A percentile compares a stretch with the other conserved stretches of the same genome.
Conservation (phyloP, 1,140 invertebrate genomes). For the Dendrolimus kikuchii region DNA sequence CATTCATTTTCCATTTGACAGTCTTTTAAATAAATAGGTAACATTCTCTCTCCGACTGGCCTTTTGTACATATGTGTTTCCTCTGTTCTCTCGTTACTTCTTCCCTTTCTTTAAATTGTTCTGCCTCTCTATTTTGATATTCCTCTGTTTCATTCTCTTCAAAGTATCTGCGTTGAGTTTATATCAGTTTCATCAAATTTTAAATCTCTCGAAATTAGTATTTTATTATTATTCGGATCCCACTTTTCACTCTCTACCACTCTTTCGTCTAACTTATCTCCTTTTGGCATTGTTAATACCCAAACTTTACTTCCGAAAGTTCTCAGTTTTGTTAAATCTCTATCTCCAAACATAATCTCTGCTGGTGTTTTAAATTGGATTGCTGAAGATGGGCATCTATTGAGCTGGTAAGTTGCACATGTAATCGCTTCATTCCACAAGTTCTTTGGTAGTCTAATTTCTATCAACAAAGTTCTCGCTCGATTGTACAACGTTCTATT, state of each 20-base stretch:
- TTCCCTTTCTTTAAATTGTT: no score
- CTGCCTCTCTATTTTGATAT: no score
- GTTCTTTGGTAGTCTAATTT: constrained; percentile 7
- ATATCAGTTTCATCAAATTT: constrained; percentile 3
- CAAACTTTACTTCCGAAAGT: background rate
- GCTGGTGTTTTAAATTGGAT: constrained; percentile 9
- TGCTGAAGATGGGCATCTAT: constrained; percentile 9
- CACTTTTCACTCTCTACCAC: background rate
- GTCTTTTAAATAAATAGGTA: no score
- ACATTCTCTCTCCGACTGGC: no score
- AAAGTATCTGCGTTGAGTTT: no score
- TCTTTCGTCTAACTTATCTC: background rate
- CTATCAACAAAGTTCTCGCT: constrained; percentile 5
- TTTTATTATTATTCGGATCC: background rate
- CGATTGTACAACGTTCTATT: constrained; percentile 5
- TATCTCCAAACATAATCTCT: constrained; percentile 3
- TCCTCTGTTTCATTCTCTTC: no score
- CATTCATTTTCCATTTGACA: no score
- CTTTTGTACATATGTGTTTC: no score
- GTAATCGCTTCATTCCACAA: constrained; percentile 10
- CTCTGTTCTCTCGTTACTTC: no score
- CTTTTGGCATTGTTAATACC: constrained; percentile 1
- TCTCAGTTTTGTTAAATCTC: constrained; percentile 2
- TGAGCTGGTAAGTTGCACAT: constrained; percentile 8
- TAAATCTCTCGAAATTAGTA: constrained; percentile 3